A percentile compares a stretch with the other conserved stretches of the same genome.
phyloP scores from a whole-genome alignment of 2,113 vertebrate genomes.

The Gallinago media region DNA sequence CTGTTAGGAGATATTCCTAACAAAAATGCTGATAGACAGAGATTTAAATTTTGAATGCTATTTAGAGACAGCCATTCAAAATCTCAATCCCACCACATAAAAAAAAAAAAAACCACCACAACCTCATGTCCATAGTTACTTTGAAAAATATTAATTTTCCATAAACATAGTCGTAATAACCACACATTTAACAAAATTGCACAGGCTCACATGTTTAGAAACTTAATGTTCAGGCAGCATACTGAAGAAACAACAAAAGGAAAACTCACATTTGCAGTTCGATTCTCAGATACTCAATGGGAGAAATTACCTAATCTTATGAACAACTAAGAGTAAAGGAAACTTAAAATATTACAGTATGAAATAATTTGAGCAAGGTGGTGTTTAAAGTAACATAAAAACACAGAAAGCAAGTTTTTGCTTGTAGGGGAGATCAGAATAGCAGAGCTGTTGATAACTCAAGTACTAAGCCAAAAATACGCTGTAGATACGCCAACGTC shows the following conservation, averaged over 20 bases:
- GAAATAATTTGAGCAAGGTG: not conserved
- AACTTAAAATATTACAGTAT: not conserved
- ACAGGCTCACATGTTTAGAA: not conserved
- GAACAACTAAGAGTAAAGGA: not conserved
- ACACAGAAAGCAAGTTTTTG: not conserved
- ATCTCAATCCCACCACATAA: not conserved
- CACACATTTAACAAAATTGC: not conserved
- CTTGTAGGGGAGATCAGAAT: not conserved
- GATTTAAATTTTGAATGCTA: not conserved
- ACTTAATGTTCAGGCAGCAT: not conserved
- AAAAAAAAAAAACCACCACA: not conserved
- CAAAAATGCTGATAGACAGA: not conserved
- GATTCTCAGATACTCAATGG: not conserved
- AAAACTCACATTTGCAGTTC: not conserved
- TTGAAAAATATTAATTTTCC: not conserved
- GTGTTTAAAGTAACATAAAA: not conserved
- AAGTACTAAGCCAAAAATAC: not conserved
- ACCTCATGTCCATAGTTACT: not conserved
- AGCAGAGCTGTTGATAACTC: not conserved
- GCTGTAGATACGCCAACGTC: not conserved
- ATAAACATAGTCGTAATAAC: not conserved
- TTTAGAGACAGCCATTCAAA: not conserved
- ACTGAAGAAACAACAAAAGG: not conserved
- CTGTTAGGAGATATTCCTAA: not conserved
- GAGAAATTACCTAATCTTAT: not conserved